Evolutionary conservation across 2,113 vertebrate species (phyloP).

Genomic region (Heterochromis multidens): DNA sequence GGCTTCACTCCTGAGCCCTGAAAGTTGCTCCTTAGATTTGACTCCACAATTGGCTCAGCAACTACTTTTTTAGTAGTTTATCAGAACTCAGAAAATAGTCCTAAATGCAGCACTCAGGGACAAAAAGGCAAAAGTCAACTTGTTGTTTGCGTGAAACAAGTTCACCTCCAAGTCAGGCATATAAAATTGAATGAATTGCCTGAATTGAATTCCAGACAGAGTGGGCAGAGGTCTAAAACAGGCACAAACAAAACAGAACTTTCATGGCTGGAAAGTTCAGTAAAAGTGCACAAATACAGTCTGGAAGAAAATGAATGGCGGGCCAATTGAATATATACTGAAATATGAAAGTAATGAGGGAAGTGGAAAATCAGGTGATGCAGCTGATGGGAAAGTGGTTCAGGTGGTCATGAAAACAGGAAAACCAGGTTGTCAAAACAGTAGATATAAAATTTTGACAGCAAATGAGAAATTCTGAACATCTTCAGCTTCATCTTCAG

Average conservation of each 20-base stretch:
- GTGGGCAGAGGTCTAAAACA: neutral
- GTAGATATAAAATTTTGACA: fast-evolving
- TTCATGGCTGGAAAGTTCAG: neutral
- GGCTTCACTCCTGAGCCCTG: too few relatives aligned
- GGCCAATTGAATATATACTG: neutral
- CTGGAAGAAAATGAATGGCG: fast-evolving
- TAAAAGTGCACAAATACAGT: neutral
- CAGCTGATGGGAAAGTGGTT: fast-evolving
- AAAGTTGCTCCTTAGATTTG: too few relatives aligned
- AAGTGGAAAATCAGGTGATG: neutral
- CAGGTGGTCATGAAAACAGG: neutral
- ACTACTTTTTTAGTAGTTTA: neutral
- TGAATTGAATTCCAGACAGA: neutral
- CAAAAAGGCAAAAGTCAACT: neutral
- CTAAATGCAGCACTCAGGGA: fast-evolving
- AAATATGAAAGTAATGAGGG: neutral
- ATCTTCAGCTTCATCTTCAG: too few relatives aligned
- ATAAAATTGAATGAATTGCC: neutral
- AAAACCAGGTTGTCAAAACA: neutral
- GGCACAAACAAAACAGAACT: neutral
- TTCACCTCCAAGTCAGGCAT: neutral
- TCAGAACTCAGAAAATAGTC: neutral
- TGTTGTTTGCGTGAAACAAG: neutral
- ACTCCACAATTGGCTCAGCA: too few relatives aligned
- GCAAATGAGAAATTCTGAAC: too few relatives aligned